Conservation (phyloP, 2,797 vertebrate species). For the Poecilia wingei region DNA sequence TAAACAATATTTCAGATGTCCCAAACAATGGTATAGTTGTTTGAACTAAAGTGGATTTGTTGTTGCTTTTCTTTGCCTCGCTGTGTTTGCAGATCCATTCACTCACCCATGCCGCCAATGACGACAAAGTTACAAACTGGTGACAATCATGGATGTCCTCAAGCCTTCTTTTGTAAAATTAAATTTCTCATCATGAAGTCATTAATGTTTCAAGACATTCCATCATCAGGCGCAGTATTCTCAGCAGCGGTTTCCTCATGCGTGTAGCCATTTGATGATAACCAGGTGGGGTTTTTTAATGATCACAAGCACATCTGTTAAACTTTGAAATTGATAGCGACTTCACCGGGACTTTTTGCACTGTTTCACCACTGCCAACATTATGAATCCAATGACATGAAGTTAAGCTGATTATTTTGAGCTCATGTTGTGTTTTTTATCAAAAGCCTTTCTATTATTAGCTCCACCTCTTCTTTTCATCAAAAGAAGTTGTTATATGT, state of each 20-base stretch:
- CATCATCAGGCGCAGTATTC: not conserved
- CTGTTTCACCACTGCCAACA: not conserved
- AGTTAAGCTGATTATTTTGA: not conserved
- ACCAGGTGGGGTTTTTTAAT: not conserved
- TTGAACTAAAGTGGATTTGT: not conserved
- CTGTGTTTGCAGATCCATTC: not conserved
- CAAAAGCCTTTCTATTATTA: not conserved
- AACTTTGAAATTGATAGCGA: not conserved
- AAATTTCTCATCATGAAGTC: not conserved
- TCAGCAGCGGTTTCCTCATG: not conserved
- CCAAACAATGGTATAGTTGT: not conserved
- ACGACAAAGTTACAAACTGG: not conserved
- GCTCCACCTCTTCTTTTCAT: not conserved
- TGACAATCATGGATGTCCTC: not conserved
- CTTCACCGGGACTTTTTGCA: not conserved
- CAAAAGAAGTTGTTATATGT: constrained; percentile 1
- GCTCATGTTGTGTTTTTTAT: not conserved
- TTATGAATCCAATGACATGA: not conserved
- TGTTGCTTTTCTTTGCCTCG: not conserved
- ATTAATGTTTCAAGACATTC: not conserved
- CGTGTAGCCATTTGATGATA: not conserved
- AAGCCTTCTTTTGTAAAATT: not conserved
- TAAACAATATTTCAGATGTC: not conserved
- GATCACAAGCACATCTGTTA: not conserved
- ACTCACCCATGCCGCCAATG: not conserved